Evolutionary conservation across 1,140 invertebrate species (phyloP), one percentile per base, ranked within the genome.

Genomic region (Rhopalosiphum padi): DNA sequence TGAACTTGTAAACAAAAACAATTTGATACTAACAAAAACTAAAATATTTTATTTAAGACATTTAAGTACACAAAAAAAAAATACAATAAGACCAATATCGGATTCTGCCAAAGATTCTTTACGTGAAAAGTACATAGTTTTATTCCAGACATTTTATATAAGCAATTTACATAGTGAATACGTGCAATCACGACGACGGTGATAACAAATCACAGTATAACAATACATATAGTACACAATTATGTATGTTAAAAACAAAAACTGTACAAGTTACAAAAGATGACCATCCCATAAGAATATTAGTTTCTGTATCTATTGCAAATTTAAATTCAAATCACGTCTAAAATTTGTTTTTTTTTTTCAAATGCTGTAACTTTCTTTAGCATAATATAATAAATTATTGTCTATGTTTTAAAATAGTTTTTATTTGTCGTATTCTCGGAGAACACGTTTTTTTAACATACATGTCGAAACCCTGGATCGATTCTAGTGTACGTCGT

Each of bases 291-390:
- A 89, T 51, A 88, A 51, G n/a, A 53, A 51, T 53, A 22, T 35
- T 37, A 48, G 43, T 87, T 48, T 41, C 41, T 18, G n/a, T 87
- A 87, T 30, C 43, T 43, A 25, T 51, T 87, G 25, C 18, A n/a
- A 37, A 48, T 88, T 35, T 89, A 25, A 25, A 55, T 55, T 89
- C 88, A 53, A 53, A 89, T n/a, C 51, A 89, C 48, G 88, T 89
- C 25, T 37, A 55, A 55, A 89, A 89, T 89, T 55, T 41, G 48
- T 55, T 89, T 88, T 85, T 77, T 85, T 51, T 48, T 53, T 89
- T 53, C 46, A 89, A 55, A 55, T 55, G n/a, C 35, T 89, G 30
- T 2, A 89, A 89, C 88, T 89, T 89, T 89, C 88, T 89, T 89
- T 25, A 55, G 23, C 18, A 25, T 89, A 86, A 30, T 46, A 86